Evolutionary conservation across 2,113 vertebrate genomes (phyloP), one percentile per base, ranked within the genome.

Genomic region (Pluvialis apricaria): DNA sequence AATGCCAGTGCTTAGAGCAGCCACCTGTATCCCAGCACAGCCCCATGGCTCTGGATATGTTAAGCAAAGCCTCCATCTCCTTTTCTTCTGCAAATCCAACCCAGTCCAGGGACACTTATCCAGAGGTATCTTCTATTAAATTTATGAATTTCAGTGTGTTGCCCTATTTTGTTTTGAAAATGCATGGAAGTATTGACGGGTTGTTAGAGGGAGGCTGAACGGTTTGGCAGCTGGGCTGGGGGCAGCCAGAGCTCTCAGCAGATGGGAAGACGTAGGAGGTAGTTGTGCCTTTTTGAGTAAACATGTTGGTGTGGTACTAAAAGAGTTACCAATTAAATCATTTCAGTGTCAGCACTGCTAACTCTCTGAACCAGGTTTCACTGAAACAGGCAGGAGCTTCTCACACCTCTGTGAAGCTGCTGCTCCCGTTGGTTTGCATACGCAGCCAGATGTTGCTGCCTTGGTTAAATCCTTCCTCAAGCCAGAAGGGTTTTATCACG

Each of bases 251-350:
- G 42, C 45, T 86, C 83, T 86, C 42, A 70, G 86, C 57, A 92
- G 70, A 77, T 68, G 70, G 61, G 49, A 88, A 76, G 70, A 91
- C 0, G 1, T 12, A 75, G 89, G 81, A 95, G 65, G 40, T 66
- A 42, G 45, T 61, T 95, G 92, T 96, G n/a, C 32, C n/a, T 75
- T 89, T 88, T 79, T 68, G 61, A 92, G 44, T 94, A 92, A 82
- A 71, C 49, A 38, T 45, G 57, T 82, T 89, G 45, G 38, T 77
- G 26, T 80, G 64, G 55, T 82, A 58, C 31, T 84, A 55, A 78
- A 76, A 64, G 60, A 77, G 38, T 26, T 62, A 62, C 16, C 16
- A 73, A 31, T 83, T 32, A 96, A 76, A 80, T 82, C 0, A 54
- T 57, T 86, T 38, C 36, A 18, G 29, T 62, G 62, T 86, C 88